Base-by-base conservation (phyloP, 2,888 invertebrate genomes). In the Pherbina coryleti region DNA sequence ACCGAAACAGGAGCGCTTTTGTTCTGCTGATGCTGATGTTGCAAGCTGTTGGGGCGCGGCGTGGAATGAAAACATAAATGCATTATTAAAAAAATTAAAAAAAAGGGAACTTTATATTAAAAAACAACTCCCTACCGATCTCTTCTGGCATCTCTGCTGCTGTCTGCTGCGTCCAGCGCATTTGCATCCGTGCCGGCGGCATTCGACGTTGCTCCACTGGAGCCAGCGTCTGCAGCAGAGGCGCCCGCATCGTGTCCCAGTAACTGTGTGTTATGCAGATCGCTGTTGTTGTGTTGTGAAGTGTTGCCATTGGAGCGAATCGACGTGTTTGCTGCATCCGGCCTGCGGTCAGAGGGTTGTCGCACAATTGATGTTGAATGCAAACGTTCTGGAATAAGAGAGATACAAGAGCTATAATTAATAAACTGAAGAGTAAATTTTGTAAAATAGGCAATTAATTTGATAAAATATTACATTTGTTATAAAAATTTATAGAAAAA, bases 1-100 rank as follows among this genome's bases (percentile, higher is more conserved):
- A 92, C 90, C 44, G 90, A 90, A 76, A 90, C 90, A 75, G 90
- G 90, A 28, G 90, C 90, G 78, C 89, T 89, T 82, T 90, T 90
- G 76, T 88, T 86, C 62, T 87, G 87, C 66, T 84, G 85, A 82
- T 86, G 83, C 71, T 82, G 85, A 55, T 83, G 85, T 79, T 86
- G 83, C 78, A 83, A 85, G 69, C 88, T 88, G 76, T 44, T 44
- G 44, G 37, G 44, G 44, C 11, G 44, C 44, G 11, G 0, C 11
- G 14, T 44, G 2, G 3, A 22, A 72, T 3, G 55, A 74, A 67
- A 75, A 49, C 53, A 34, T 55, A 19, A 69, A 44, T 11, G 34
- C 8, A 17, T 22, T 37, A 17, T 67, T 1, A 51, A 74, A 60
- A 5, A 60, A 49, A 34, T 22, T 8, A 11, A 67, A 57, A 25